Percentiles rank a stretch among this genome's conserved stretches.
Evolutionary conservation across 2,888 invertebrate species (phyloP).

Genomic region (Dryobotodes eremita): DNA sequence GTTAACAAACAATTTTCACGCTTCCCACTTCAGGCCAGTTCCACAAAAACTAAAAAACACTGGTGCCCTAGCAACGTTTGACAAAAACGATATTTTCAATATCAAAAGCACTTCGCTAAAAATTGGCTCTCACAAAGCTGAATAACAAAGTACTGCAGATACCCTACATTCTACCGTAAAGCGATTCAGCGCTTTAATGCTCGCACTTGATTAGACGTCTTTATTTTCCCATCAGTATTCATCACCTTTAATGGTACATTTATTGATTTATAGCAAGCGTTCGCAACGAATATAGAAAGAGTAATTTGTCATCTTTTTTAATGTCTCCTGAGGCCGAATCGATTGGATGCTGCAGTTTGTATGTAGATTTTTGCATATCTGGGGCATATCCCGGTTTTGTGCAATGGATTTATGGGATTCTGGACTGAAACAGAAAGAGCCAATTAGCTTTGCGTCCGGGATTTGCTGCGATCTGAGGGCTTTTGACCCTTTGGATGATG

Average conservation of each 20-base stretch:
- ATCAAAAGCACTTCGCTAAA: constrained; percentile 61
- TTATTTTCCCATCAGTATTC: constrained; percentile 62
- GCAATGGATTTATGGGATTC: constrained; percentile 27
- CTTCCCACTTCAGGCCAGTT: constrained; percentile 18
- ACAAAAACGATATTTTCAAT: constrained; percentile 54
- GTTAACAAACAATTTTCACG: constrained; percentile 47
- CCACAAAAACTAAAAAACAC: constrained; percentile 39
- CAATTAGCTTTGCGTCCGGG: constrained; percentile 44
- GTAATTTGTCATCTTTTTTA: constrained; percentile 62
- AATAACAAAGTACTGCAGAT: constrained; percentile 45
- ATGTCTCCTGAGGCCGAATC: constrained; percentile 37
- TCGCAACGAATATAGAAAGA: constrained; percentile 48
- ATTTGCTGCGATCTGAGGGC: not conserved
- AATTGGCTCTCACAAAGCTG: constrained; percentile 43
- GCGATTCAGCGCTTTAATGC: constrained; percentile 43
- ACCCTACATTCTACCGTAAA: constrained; percentile 37
- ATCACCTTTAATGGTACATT: constrained; percentile 55
- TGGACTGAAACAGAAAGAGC: constrained; percentile 17
- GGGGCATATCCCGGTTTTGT: constrained; percentile 17
- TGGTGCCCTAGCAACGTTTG: constrained; percentile 36
- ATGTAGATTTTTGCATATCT: constrained; percentile 49
- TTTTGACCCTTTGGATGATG: not conserved
- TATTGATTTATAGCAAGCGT: constrained; percentile 59
- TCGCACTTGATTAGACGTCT: constrained; percentile 53
- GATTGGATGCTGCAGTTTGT: constrained; percentile 43